These are phyloP conservation scores for Ara ararauna DNA, from an alignment of 2,797 vertebrate genomes.

Conservation along the genomic window DNA sequence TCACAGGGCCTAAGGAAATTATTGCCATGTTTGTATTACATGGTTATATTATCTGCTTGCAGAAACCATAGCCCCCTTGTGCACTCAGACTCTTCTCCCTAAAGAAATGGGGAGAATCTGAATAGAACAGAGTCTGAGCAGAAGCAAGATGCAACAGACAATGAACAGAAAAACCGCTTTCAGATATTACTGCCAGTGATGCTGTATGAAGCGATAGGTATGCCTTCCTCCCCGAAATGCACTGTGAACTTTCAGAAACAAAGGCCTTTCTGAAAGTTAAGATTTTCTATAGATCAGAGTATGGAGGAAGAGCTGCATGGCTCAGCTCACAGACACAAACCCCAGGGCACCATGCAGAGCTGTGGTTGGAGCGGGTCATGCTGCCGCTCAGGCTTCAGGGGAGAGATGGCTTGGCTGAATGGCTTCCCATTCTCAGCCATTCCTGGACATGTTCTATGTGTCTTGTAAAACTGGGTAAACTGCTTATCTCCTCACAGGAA, in stretches of 20 bases:
- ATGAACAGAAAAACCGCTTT: background rate
- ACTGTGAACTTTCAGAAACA: background rate
- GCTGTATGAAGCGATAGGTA: background rate
- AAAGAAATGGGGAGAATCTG: conserved; percentile 10
- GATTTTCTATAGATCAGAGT: background rate
- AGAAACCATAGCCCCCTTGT: conserved; percentile 16
- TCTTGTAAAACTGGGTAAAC: background rate
- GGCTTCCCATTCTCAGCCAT: background rate
- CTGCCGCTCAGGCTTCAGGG: background rate
- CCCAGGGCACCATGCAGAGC: background rate
- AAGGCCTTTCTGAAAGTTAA: background rate
- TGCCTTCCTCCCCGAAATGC: background rate
- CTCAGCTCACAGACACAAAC: background rate
- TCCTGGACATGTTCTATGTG: rapidly evolving
- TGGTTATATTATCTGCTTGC: conserved; percentile 5
- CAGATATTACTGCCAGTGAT: background rate
- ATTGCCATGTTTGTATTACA: conserved; percentile 20
- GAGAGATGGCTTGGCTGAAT: background rate
- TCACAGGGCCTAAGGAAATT: conserved; percentile 36
- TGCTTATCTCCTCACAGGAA: background rate
- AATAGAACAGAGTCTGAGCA: background rate
- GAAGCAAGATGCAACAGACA: background rate
- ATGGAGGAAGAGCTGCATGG: background rate
- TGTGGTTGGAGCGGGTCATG: background rate
- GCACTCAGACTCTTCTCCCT: background rate